Evolutionary conservation across 1,140 invertebrate species (phyloP).

Genomic region (Lasioglossum baleicum): DNA sequence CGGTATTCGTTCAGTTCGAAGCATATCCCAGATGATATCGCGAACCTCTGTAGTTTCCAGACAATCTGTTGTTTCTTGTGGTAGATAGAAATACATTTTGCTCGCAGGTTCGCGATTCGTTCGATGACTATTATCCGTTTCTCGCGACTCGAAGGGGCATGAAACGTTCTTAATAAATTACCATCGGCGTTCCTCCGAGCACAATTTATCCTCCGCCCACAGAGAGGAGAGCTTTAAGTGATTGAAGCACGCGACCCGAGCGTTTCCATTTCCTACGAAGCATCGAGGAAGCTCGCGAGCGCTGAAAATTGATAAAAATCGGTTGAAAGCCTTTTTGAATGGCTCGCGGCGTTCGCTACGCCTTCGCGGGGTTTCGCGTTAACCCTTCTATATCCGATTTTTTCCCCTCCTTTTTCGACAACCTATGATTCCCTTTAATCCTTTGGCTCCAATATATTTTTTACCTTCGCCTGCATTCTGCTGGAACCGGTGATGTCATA

Average conservation of each 20-base stretch:
- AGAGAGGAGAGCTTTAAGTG: not conserved
- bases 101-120: too few species aligned
- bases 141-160: not conserved
- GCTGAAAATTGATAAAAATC: constrained; percentile 8
- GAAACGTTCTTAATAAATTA: constrained; percentile 6
- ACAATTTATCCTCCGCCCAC: not conserved
- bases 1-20: too few species aligned
- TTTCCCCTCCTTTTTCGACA: not conserved
- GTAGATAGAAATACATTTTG: too few species aligned
- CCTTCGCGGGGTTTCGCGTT: not conserved
- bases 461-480: not conserved
- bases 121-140: not conserved
- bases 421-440: not conserved
- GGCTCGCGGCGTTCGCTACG: not conserved
- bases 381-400: not conserved
- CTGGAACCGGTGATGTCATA: not conserved
- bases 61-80: too few species aligned
- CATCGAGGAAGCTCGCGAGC: not conserved
- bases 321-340: not conserved
- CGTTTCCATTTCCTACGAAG: not conserved
- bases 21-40: too few species aligned
- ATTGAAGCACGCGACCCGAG: constrained; percentile 8
- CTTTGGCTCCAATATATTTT: not conserved
- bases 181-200: not conserved
- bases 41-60: too few species aligned